Conservation (phyloP, 2,888 invertebrate genomes). For the Eristalis pertinax region DNA sequence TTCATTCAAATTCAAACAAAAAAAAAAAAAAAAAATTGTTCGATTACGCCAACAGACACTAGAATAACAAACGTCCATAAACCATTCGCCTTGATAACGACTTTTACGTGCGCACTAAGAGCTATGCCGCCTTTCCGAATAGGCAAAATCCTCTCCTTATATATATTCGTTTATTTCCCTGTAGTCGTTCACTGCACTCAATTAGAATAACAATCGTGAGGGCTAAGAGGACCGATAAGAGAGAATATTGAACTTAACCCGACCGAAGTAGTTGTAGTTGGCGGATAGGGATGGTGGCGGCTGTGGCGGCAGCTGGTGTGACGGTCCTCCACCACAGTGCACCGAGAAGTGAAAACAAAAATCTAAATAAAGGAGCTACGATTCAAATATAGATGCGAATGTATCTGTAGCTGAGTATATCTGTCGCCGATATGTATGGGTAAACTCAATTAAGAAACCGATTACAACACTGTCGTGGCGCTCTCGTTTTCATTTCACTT, state of each 20-base stretch:
- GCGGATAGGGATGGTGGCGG: background rate
- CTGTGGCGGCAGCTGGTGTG: background rate
- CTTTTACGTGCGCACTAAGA: constrained; percentile 12
- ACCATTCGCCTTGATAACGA: constrained; percentile 37
- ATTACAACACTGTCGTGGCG: constrained; percentile 13
- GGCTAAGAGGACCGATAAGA: constrained; percentile 40
- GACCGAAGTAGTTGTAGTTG: background rate
- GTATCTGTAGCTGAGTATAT: background rate
- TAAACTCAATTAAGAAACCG: background rate
- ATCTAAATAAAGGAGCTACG: constrained; percentile 49
- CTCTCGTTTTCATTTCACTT: constrained; percentile 16
- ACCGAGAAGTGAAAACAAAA: constrained; percentile 11
- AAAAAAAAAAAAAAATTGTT: background rate
- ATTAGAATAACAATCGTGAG: constrained; percentile 59
- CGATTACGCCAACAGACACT: background rate
- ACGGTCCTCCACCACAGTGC: constrained; percentile 32
- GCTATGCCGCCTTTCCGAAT: constrained; percentile 26
- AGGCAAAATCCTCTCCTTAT: constrained; percentile 20
- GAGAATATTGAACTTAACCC: constrained; percentile 39
- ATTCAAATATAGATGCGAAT: background rate
- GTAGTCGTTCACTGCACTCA: constrained; percentile 40
- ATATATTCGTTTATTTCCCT: constrained; percentile 33
- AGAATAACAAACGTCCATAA: background rate
- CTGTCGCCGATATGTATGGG: background rate
- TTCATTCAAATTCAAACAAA: constrained; percentile 58